Conservation (phyloP, 2,113 vertebrate species). For the Talpa occidentalis region DNA sequence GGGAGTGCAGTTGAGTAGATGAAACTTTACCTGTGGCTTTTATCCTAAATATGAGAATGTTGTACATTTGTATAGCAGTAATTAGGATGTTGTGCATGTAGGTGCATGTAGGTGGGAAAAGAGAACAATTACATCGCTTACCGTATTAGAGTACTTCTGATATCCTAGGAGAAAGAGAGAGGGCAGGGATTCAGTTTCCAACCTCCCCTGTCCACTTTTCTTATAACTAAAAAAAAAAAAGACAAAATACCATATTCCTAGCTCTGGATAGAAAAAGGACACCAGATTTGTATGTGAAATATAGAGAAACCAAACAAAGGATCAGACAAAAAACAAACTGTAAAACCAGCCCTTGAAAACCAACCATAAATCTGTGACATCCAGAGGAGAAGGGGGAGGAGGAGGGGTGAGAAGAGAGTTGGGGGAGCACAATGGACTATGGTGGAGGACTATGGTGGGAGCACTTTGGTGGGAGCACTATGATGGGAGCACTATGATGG, state of each 20-base stretch:
- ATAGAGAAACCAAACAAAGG: too few species aligned
- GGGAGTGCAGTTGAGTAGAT: background rate
- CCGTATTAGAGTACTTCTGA: constrained; percentile 79
- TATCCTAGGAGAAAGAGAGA: constrained; percentile 61
- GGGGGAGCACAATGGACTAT: too few species aligned
- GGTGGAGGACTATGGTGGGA: too few species aligned
- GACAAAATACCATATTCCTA: background rate
- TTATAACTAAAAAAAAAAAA: constrained; percentile 4
- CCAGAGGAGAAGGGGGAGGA: too few species aligned
- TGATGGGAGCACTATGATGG: too few species aligned
- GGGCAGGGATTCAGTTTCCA: background rate
- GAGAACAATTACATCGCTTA: background rate
- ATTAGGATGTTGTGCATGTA: background rate
- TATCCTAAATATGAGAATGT: background rate
- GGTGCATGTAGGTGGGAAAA: background rate
- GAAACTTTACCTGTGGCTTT: background rate
- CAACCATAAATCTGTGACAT: too few species aligned
- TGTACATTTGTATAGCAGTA: background rate
- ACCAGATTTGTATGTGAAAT: too few species aligned
- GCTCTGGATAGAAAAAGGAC: background rate
- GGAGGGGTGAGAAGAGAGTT: too few species aligned
- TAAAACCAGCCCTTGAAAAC: too few species aligned
- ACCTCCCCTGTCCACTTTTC: background rate
- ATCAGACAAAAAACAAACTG: too few species aligned
- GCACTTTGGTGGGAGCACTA: too few species aligned